These are phyloP conservation scores for Pristis pectinata DNA, from an alignment of 2,797 vertebrate genomes.

Conservation along the genomic window DNA sequence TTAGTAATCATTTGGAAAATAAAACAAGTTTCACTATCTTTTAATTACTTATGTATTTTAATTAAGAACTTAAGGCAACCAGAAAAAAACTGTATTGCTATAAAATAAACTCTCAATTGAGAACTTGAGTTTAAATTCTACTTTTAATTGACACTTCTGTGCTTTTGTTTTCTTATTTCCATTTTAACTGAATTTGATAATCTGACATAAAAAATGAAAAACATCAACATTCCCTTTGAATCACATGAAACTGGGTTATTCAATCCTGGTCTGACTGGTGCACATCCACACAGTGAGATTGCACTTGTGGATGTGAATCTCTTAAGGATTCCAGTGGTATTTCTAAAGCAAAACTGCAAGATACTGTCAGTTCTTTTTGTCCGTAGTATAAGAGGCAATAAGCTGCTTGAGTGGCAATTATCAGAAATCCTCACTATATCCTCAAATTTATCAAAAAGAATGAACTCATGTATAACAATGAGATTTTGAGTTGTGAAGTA, in stretches of 20 bases:
- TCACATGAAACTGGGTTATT: not conserved
- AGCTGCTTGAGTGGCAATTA: not conserved
- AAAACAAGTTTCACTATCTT: not conserved
- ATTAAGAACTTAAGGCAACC: not conserved
- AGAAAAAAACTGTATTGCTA: not conserved
- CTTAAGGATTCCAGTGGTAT: not conserved
- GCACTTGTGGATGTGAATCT: not conserved
- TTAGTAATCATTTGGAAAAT: not conserved
- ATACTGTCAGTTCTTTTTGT: not conserved
- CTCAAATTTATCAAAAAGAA: not conserved
- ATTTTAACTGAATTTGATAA: not conserved
- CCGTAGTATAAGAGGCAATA: not conserved
- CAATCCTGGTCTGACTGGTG: not conserved
- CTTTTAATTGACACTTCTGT: not conserved
- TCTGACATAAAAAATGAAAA: not conserved
- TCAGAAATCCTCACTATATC: not conserved
- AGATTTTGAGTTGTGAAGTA: not conserved
- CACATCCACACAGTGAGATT: not conserved
- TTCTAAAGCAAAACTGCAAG: constrained; percentile 3
- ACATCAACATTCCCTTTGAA: not conserved
- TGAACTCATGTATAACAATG: not conserved
- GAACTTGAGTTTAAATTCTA: not conserved
- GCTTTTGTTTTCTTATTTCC: not conserved
- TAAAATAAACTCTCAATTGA: not conserved
- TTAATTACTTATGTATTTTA: not conserved